Evolutionary conservation across 2,113 vertebrate species (phyloP).

Genomic region (Ammodytes dubius): DNA sequence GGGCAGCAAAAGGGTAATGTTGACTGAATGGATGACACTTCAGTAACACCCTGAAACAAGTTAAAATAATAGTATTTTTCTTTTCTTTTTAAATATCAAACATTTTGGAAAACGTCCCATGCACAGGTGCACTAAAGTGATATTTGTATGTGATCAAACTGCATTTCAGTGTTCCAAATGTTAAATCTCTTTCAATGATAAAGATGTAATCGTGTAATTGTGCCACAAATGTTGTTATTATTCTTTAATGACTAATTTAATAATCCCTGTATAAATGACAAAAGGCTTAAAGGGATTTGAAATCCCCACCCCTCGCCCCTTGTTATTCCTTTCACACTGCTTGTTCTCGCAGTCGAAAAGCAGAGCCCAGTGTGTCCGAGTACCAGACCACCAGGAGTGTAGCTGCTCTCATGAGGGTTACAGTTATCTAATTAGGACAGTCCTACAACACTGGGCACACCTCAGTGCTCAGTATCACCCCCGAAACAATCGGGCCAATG

Average conservation of each 20-base stretch:
- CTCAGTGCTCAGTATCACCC: slow-evolving; percentile 75
- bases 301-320: slow-evolving; percentile 52
- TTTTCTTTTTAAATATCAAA: background rate
- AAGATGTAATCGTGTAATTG: slow-evolving; percentile 50
- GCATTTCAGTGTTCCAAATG: slow-evolving; percentile 35
- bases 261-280: slow-evolving; percentile 86
- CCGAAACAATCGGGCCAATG: slow-evolving; percentile 15
- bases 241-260: slow-evolving; percentile 86
- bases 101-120: background rate
- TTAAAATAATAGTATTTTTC: background rate
- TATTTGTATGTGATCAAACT: background rate
- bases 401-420: slow-evolving; percentile 89
- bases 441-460: slow-evolving; percentile 80
- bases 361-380: slow-evolving; percentile 75
- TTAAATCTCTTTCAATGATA: background rate
- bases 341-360: slow-evolving; percentile 66
- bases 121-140: slow-evolving; percentile 61
- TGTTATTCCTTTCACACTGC: slow-evolving; percentile 69
- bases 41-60: background rate
- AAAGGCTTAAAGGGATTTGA: slow-evolving; percentile 88
- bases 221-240: slow-evolving; percentile 77
- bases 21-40: slow-evolving; percentile 72
- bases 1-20: slow-evolving; percentile 69
- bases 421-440: slow-evolving; percentile 91
- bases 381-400: slow-evolving; percentile 89